phyloP scores from a whole-genome alignment of 2,113 vertebrate species.

The Toxotes chatareus region DNA sequence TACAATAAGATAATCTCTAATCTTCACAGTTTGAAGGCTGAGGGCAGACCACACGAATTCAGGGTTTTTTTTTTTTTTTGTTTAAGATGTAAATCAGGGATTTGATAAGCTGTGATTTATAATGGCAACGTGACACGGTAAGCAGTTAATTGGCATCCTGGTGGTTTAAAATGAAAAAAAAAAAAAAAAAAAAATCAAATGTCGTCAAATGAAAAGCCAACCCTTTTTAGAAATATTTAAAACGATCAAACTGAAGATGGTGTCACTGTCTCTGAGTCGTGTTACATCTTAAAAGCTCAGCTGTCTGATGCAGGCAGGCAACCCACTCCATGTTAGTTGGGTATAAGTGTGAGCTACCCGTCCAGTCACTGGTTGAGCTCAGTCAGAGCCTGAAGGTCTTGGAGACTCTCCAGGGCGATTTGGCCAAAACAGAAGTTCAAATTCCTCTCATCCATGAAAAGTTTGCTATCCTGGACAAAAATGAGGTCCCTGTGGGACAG shows the following conservation, averaged over 20 bases:
- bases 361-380: slow-evolving; percentile 86
- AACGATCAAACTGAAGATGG: slow-evolving; percentile 32
- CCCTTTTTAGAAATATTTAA: slow-evolving; percentile 2
- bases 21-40: too few species aligned
- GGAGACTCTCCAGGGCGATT: slow-evolving; percentile 83
- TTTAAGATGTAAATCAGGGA: neutral
- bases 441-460: slow-evolving; percentile 88
- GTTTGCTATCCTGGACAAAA: slow-evolving; percentile 86
- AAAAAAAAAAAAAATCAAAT: neutral
- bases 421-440: slow-evolving; percentile 80
- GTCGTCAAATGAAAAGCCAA: slow-evolving; percentile 10
- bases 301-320: slow-evolving; percentile 28
- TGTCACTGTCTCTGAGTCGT: slow-evolving; percentile 35
- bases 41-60: neutral
- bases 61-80: neutral
- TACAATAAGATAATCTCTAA: neutral
- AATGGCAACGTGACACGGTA: neutral
- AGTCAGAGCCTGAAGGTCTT: slow-evolving; percentile 83
- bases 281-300: slow-evolving; percentile 42
- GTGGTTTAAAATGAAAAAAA: neutral
- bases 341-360: slow-evolving; percentile 57
- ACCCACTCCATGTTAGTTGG: slow-evolving; percentile 28
- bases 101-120: neutral
- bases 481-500: slow-evolving; percentile 81
- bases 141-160: slow-evolving; percentile 1